A percentile compares a stretch with the other conserved stretches of the same genome.
phyloP scores from a whole-genome alignment of 2,113 vertebrate genomes.

The Dromaius novaehollandiae region DNA sequence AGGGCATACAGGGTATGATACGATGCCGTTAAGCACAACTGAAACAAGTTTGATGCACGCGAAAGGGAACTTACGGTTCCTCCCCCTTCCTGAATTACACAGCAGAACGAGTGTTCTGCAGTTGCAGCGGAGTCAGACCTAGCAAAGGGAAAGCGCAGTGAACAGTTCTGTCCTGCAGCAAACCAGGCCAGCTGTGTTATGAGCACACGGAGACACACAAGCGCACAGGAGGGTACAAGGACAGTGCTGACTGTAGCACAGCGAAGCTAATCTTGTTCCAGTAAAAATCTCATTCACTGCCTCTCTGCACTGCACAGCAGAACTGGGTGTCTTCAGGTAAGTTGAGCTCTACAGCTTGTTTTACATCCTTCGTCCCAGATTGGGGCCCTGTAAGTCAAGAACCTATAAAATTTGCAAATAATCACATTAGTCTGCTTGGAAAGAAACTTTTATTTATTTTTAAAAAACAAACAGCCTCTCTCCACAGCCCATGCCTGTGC shows the following conservation, averaged over 20 bases:
- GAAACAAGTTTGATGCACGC: too few relatives aligned
- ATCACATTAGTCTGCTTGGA: background rate
- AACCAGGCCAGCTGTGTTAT: background rate
- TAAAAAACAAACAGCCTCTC: background rate
- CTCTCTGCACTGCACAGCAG: background rate
- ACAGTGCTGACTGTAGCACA: background rate
- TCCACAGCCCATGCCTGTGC: background rate
- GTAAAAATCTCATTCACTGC: background rate
- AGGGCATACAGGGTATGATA: background rate
- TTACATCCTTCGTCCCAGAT: background rate
- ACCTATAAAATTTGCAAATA: background rate
- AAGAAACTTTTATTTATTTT: conserved; percentile 20
- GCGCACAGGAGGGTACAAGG: background rate
- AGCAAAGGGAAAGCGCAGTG: background rate
- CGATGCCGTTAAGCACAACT: rapidly evolving
- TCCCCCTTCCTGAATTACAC: background rate
- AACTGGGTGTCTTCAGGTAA: background rate
- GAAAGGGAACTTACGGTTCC: background rate
- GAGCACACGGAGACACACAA: background rate
- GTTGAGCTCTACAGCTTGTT: background rate
- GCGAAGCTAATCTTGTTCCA: background rate
- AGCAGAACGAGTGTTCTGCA: background rate
- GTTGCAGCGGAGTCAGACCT: background rate
- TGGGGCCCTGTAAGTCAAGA: background rate
- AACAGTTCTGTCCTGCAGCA: background rate